Base-by-base conservation (phyloP, 2,113 vertebrate species). In the Daphoenositta chrysoptera region DNA sequence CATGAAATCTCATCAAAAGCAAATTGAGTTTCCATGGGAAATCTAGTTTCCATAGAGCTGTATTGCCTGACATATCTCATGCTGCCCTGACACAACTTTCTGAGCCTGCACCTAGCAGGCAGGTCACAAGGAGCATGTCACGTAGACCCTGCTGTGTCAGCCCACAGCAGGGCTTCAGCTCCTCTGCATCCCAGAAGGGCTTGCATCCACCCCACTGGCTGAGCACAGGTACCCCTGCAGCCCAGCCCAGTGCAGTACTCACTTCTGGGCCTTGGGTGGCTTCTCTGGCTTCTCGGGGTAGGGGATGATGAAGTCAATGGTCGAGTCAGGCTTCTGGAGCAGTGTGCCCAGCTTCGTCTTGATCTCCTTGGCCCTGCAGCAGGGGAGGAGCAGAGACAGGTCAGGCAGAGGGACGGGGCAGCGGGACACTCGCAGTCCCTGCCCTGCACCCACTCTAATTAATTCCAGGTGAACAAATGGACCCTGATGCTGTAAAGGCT, bases 291-390 rank as follows among this genome's bases (percentile, higher is more conserved):
- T 99, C 97, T 99, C 99, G 0, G 98, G 98, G 73, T 99, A 98
- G 1, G 98, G 99, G 96, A 99, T 98, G 97, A 99, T 99, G 86
- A 99, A 97, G 96, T 99, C 99, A 35, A 98, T 96, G 89, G 98
- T 97, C 3, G 99, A 98, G 60, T 99, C 99, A 0, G 99, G 99
- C 98, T 99, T 99, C 97, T 99, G 99, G 64, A 99, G 98, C 31
- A 99, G 98, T 5, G 98, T 98, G 87, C 99, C 99, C 95, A 99
- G 98, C 94, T 99, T 99, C 3, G 97, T 98, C 98, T 99, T 99
- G 97, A 99, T 99, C 97, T 99, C 99, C 95, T 99, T 99, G 42
- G 99, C 99, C 98, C 99, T 99, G 97, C 21, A 39, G 30, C 47
- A 92, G 87, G 70, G 58, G 31, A 50, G 1, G 11, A 90, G 28